Evolutionary conservation across 2,113 vertebrate species (phyloP).

Genomic region (Tursiops truncatus): DNA sequence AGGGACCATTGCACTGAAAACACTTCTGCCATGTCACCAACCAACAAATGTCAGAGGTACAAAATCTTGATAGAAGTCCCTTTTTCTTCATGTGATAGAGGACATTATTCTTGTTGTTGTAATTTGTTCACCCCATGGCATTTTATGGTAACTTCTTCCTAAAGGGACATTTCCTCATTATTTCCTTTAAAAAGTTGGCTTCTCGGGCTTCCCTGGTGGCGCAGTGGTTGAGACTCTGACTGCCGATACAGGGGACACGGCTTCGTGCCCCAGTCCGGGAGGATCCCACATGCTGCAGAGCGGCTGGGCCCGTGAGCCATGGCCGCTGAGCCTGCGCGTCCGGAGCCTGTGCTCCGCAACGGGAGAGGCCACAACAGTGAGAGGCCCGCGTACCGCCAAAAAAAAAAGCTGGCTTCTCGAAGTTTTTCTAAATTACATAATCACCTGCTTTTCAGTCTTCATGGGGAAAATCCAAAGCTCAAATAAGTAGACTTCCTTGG

Average conservation of each 20-base stretch:
- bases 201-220: not conserved
- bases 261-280: no score
- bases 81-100: not conserved
- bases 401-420: not conserved
- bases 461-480: not conserved
- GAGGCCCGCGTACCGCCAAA: no score
- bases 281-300: no score
- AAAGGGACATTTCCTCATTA: not conserved
- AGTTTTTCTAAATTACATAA: conserved; percentile 17
- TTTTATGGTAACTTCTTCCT: not conserved
- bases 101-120: not conserved
- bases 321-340: no score
- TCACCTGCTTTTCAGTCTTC: conserved; percentile 46
- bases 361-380: no score
- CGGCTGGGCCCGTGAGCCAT: no score
- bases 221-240: no score
- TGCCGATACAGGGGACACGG: no score
- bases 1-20: not conserved
- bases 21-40: not conserved
- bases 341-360: no score
- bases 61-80: not conserved
- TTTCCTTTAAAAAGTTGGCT: conserved; percentile 3
- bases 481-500: conserved; percentile 17
- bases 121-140: not conserved
- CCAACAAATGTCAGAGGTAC: not conserved